Percentiles rank a stretch among this genome's conserved stretches.
phyloP scores from a whole-genome alignment of 1,140 invertebrate species.

The Euwallacea similis region DNA sequence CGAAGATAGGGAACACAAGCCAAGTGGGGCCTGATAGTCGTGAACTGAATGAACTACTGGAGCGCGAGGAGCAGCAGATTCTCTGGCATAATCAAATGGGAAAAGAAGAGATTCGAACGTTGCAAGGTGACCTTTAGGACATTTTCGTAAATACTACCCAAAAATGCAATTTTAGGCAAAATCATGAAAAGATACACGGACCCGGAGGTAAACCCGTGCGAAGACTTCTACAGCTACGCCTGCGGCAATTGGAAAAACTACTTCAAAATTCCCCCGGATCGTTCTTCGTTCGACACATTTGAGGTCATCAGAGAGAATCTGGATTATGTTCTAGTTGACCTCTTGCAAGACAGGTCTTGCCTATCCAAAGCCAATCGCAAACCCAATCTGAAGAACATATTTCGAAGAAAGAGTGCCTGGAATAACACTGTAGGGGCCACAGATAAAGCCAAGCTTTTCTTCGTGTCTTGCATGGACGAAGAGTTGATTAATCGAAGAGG shows the following conservation, averaged over 20 bases:
- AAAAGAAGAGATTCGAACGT: constrained; percentile 29
- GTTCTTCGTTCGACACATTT: constrained; percentile 79
- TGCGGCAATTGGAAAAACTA: constrained; percentile 84
- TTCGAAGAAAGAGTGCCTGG: constrained; percentile 9
- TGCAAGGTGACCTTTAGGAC: constrained; percentile 47
- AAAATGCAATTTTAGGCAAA: constrained; percentile 50
- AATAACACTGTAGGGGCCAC: constrained; percentile 59
- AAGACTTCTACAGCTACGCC: constrained; percentile 89
- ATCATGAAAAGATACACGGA: constrained; percentile 83
- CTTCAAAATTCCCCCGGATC: constrained; percentile 84
- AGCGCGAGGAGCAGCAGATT: constrained; percentile 10
- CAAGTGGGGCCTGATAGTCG: background rate
- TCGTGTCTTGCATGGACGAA: constrained; percentile 83
- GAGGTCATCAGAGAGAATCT: constrained; percentile 79
- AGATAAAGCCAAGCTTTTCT: constrained; percentile 77
- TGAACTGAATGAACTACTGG: background rate
- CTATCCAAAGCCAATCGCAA: background rate
- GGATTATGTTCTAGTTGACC: constrained; percentile 67
- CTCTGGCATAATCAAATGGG: constrained; percentile 30
- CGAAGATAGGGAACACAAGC: background rate
- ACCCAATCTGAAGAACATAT: constrained; percentile 2
- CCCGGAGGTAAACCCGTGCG: constrained; percentile 74
- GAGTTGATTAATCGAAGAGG: constrained; percentile 68
- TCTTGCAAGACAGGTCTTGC: constrained; percentile 59
- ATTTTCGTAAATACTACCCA: constrained; percentile 48